phyloP scores from a whole-genome alignment of 2,113 vertebrate genomes.

The Periophthalmus modestus region DNA sequence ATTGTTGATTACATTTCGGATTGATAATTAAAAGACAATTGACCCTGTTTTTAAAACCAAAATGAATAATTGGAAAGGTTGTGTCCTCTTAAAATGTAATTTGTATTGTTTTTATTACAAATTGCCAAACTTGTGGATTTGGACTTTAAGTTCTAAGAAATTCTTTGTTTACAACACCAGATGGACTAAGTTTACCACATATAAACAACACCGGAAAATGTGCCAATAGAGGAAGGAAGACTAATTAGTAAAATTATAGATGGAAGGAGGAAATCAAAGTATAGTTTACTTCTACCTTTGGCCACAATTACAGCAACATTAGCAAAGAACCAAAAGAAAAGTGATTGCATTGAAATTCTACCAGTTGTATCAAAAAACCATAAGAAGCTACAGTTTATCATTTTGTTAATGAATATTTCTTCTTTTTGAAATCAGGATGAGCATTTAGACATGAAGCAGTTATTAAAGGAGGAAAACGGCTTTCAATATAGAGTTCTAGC shows the following conservation, averaged over 20 bases:
- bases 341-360: background rate
- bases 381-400: background rate
- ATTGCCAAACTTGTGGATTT: slow-evolving; percentile 11
- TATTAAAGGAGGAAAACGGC: too few species aligned
- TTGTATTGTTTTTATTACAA: slow-evolving; percentile 23
- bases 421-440: too few species aligned
- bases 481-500: background rate
- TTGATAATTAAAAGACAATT: slow-evolving; percentile 30
- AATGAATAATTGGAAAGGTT: background rate
- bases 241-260: background rate
- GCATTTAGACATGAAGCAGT: too few species aligned
- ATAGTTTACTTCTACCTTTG: background rate
- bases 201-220: slow-evolving; percentile 11
- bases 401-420: background rate
- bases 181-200: slow-evolving; percentile 33
- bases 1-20: slow-evolving; percentile 9
- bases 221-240: slow-evolving; percentile 13
- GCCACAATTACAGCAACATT: background rate
- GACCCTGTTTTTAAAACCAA: slow-evolving; percentile 17
- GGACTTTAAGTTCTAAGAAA: slow-evolving; percentile 32
- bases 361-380: background rate
- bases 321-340: background rate
- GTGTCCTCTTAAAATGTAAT: background rate
- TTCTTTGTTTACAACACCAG: slow-evolving; percentile 28
- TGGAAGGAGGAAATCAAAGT: slow-evolving; percentile 1